phyloP scores from a whole-genome alignment of 1,140 invertebrate species.

The Nephila pilipes region DNA sequence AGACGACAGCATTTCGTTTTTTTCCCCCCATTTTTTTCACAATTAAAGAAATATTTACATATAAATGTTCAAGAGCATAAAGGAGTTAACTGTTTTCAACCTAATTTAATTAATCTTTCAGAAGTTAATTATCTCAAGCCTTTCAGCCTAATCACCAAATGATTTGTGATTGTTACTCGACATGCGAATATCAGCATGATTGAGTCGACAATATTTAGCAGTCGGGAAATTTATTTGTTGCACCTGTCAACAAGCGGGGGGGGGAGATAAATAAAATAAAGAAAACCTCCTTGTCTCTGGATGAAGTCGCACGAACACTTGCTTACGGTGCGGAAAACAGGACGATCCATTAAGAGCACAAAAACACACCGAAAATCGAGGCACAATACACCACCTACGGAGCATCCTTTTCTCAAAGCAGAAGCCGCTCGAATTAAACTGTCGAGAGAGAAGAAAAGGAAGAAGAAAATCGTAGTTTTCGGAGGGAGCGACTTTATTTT shows the following conservation, averaged over 20 bases:
- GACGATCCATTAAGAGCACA: background rate
- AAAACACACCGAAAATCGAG: conserved; percentile 6
- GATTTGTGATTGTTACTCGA: too few relatives aligned
- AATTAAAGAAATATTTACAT: too few relatives aligned
- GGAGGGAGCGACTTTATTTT: conserved; percentile 70
- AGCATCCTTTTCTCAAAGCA: background rate
- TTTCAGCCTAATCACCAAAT: too few relatives aligned
- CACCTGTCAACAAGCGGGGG: background rate
- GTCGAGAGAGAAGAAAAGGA: conserved; percentile 35
- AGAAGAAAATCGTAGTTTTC: conserved; percentile 65
- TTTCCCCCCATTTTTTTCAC: too few relatives aligned
- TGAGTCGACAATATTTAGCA: too few relatives aligned
- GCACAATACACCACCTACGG: conserved; percentile 27
- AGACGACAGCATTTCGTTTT: too few relatives aligned
- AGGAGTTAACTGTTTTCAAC: too few relatives aligned
- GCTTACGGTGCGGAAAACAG: background rate
- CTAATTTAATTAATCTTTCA: too few relatives aligned
- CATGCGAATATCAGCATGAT: too few relatives aligned
- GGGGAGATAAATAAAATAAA: background rate
- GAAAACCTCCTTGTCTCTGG: background rate
- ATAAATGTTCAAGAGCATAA: too few relatives aligned
- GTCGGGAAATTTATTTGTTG: background rate
- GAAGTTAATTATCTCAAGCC: too few relatives aligned
- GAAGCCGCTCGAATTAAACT: conserved; percentile 40
- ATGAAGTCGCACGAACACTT: conserved; percentile 1